phyloP scores from a whole-genome alignment of 1,140 invertebrate genomes.

The Globodera ellingtonae region DNA sequence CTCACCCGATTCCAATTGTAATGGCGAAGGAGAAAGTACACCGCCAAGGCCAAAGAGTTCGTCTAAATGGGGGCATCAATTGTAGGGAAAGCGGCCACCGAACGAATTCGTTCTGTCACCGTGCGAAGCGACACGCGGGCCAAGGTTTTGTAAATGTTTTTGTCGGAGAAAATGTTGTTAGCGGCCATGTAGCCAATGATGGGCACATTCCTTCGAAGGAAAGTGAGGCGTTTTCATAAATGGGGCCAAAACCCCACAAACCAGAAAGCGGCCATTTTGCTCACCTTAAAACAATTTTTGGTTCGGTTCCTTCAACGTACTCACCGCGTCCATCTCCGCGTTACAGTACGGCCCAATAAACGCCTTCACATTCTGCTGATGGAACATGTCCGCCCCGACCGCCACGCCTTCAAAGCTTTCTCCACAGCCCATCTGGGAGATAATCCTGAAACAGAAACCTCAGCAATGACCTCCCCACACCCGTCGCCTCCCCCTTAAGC shows the following conservation, averaged over 20 bases:
- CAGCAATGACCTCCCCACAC: background rate
- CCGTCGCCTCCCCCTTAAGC: background rate
- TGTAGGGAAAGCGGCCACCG: constrained; percentile 31
- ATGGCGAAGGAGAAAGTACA: constrained; percentile 49
- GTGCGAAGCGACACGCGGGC: constrained; percentile 57
- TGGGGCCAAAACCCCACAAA: background rate
- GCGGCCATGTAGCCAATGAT: constrained; percentile 48
- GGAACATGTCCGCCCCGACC: constrained; percentile 63
- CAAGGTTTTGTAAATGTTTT: constrained; percentile 59
- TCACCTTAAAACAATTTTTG: constrained; percentile 16
- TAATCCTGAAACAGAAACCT: constrained; percentile 37
- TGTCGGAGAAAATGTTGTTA: constrained; percentile 55
- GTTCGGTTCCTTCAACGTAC: background rate
- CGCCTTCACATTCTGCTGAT: constrained; percentile 62
- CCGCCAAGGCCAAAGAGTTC: constrained; percentile 34
- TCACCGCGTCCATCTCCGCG: constrained; percentile 56
- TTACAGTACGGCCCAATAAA: constrained; percentile 63
- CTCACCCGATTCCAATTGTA: constrained; percentile 53
- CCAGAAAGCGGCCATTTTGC: constrained; percentile 59
- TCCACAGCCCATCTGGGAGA: constrained; percentile 58
- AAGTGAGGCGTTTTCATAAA: background rate
- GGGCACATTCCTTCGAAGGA: constrained; percentile 48
- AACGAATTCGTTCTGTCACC: constrained; percentile 33
- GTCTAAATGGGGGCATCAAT: background rate
- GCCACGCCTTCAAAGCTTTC: constrained; percentile 63